These are phyloP conservation scores for Megalopta genalis DNA, from an alignment of 1,140 invertebrate genomes.

Conservation along the genomic window DNA sequence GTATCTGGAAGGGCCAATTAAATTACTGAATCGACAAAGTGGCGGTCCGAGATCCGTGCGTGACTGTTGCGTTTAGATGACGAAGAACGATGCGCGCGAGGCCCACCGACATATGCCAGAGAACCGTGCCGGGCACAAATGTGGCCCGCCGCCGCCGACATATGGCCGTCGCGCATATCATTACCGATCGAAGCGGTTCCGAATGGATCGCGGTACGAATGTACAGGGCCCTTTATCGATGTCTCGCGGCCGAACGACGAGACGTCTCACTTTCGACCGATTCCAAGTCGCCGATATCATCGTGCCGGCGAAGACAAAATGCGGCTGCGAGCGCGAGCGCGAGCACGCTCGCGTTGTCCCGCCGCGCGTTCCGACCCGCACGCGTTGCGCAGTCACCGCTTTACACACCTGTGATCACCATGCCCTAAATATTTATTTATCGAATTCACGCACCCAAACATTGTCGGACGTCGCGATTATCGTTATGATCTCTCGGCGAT, in stretches of 20 bases:
- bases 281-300: conserved; percentile 34
- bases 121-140: conserved; percentile 14
- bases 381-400: not conserved
- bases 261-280: conserved; percentile 36
- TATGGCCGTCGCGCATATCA: conserved; percentile 48
- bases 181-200: conserved; percentile 26
- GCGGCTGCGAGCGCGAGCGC: not conserved
- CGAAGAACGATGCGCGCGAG: conserved; percentile 26
- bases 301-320: conserved; percentile 17
- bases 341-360: not conserved
- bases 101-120: conserved; percentile 38
- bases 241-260: not conserved
- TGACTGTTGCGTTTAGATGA: conserved; percentile 62
- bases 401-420: conserved; percentile 42
- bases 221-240: conserved; percentile 25
- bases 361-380: not conserved
- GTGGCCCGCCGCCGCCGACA: conserved; percentile 22
- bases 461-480: conserved; percentile 35
- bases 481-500: conserved; percentile 36
- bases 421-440: conserved; percentile 35
- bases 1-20: conserved; percentile 13
- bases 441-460: conserved; percentile 47
- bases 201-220: conserved; percentile 2
- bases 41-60: conserved; percentile 42
- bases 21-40: not conserved